phyloP scores from a whole-genome alignment of 2,113 vertebrate species.

The Planiliza haematocheilus region DNA sequence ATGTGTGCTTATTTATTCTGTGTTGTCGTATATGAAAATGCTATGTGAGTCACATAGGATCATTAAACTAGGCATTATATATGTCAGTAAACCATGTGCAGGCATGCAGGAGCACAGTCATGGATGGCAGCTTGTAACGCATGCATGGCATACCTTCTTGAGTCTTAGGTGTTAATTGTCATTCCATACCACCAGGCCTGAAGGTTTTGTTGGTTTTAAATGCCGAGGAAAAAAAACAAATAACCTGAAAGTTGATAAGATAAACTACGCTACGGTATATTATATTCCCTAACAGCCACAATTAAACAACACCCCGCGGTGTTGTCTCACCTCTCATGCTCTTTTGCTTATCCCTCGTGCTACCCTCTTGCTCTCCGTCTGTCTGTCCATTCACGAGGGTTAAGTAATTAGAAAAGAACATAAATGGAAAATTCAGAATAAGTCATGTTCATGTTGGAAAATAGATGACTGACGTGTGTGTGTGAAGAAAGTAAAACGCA shows the following conservation, averaged over 20 bases:
- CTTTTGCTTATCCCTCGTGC: no score
- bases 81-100: constrained; percentile 19
- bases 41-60: background rate
- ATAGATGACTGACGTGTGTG: background rate
- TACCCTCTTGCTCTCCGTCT: no score
- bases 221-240: constrained; percentile 17
- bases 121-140: constrained; percentile 32
- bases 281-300: background rate
- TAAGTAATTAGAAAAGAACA: constrained; percentile 2
- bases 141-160: constrained; percentile 19
- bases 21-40: background rate
- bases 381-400: no score
- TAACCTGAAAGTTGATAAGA: constrained; percentile 50
- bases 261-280: constrained; percentile 15
- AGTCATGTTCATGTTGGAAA: background rate
- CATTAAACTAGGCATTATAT: background rate
- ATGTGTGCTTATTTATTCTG: background rate
- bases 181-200: constrained; percentile 36
- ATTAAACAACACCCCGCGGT: background rate
- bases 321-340: background rate
- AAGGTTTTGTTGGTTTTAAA: constrained; percentile 35
- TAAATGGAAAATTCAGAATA: background rate
- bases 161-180: constrained; percentile 45
- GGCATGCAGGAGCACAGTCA: constrained; percentile 36
- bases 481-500: background rate